Evolutionary conservation across 2,888 invertebrate genomes (phyloP), one percentile per base, ranked within the genome.

Genomic region (Calliphora vomitoria): DNA sequence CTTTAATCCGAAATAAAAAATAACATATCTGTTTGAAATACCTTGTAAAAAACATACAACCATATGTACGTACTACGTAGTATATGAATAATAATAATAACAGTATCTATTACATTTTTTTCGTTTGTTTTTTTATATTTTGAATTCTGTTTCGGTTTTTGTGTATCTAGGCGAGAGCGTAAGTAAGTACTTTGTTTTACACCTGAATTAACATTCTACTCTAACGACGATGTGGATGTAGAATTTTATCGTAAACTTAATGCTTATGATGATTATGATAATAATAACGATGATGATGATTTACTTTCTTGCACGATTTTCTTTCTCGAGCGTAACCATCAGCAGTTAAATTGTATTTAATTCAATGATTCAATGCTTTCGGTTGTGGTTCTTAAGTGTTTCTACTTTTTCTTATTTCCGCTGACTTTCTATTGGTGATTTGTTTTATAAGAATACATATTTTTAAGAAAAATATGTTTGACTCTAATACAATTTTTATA

Each of bases 291-390:
- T 15, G n/a, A 75, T 58, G 55, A 82, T 75, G 55, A 68, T 75
- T 74, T 74, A 76, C 50, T 81, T 81, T 81, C 76, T 78, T 78
- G 85, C 66, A 82, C 78, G 82, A 86, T 78, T 86, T 82, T 50
- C 64, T 72, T 18, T 25, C 15, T 86, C 66, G 72, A 82, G 85
- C 85, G 85, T 86, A 82, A 86, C 81, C 47, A 82, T 60, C 41
- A 82, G 58, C 82, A 76, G 85, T 78, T 82, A 82, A 53, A 75
- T 64, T 81, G 31, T 75, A 69, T 66, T 86, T 75, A 82, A 75
- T 75, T 60, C 74, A 74, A 81, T 64, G 64, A 72, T 64, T 72
- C 62, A 74, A 74, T 60, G 82, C 58, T 82, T 74, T 68, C 53
- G 55, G 47, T 68, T 66, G 38, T 76, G 47, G 15, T 62, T 76